These are phyloP conservation scores for Orthosia gracilis DNA, from an alignment of 2,888 invertebrate species.

Conservation along the genomic window DNA sequence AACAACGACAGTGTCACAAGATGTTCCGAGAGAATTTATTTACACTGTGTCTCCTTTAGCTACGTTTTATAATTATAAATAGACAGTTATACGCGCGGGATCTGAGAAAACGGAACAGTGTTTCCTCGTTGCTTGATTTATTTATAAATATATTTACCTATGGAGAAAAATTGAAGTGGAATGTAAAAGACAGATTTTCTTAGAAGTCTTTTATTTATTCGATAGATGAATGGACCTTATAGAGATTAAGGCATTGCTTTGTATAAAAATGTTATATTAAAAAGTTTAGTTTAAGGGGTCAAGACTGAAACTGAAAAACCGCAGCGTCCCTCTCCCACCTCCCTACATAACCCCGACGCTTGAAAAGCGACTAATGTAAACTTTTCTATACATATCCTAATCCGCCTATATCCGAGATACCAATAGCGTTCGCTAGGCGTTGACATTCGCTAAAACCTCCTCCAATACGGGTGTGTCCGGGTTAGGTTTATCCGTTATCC, in stretches of 20 bases:
- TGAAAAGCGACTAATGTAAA: conserved; percentile 68
- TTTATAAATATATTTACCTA: conserved; percentile 23
- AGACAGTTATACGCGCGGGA: conserved; percentile 34
- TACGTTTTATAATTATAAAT: conserved; percentile 49
- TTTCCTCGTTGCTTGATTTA: conserved; percentile 18
- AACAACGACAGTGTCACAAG: conserved; percentile 16
- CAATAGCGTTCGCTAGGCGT: conserved; percentile 87
- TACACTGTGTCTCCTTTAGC: conserved; percentile 52
- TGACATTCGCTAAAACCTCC: conserved; percentile 85
- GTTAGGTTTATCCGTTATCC: conserved; percentile 90
- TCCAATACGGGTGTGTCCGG: conserved; percentile 85
- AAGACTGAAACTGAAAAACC: conserved; percentile 3
- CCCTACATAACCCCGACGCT: conserved; percentile 56
- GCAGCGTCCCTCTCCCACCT: conserved; percentile 38
- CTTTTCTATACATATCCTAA: conserved; percentile 83
- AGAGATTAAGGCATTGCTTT: background rate
- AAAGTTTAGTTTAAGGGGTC: background rate
- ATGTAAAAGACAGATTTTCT: background rate
- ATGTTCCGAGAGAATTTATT: conserved; percentile 20
- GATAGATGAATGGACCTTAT: too few species aligned
- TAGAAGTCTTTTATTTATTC: background rate
- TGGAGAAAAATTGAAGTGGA: background rate
- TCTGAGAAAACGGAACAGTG: conserved; percentile 21
- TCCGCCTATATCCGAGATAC: conserved; percentile 86
- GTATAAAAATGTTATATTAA: background rate